Conservation (phyloP, 1,140 invertebrate genomes). For the Nephila pilipes region DNA sequence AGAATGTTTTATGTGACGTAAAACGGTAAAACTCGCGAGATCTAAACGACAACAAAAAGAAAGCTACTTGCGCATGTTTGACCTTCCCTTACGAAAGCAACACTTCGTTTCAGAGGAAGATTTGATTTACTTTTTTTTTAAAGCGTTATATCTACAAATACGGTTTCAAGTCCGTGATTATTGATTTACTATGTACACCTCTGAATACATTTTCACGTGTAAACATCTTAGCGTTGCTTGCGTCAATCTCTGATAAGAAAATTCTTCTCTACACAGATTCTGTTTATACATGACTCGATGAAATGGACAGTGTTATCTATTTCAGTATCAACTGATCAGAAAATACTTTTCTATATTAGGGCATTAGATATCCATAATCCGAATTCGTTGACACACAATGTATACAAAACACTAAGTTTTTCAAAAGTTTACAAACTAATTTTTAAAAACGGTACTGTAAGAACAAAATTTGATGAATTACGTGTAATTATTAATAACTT, state of each 20-base stretch:
- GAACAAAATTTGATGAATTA: too few species aligned
- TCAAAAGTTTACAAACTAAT: too few species aligned
- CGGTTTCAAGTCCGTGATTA: neutral
- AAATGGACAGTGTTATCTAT: neutral
- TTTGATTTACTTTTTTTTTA: neutral
- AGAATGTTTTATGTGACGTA: neutral
- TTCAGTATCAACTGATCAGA: neutral
- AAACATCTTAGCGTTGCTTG: neutral
- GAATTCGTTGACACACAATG: too few species aligned
- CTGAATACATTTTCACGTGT: neutral
- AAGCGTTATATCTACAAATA: constrained; percentile 5
- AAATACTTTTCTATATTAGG: constrained; percentile 28
- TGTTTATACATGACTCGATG: constrained; percentile 7
- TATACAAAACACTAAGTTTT: too few species aligned
- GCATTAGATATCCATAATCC: neutral
- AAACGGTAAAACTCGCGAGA: neutral
- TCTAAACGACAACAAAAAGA: neutral
- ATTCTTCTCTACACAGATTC: neutral
- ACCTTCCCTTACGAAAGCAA: neutral
- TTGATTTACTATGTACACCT: constrained; percentile 38
- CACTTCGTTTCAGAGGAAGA: neutral
- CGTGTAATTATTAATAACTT: too few species aligned
- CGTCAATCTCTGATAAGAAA: constrained; percentile 23
- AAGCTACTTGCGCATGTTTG: neutral
- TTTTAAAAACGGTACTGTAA: too few species aligned